Evolutionary conservation across 92 coral and sea anemone genomes (phyloP).

Genomic region (Micromussa lordhowensis): DNA sequence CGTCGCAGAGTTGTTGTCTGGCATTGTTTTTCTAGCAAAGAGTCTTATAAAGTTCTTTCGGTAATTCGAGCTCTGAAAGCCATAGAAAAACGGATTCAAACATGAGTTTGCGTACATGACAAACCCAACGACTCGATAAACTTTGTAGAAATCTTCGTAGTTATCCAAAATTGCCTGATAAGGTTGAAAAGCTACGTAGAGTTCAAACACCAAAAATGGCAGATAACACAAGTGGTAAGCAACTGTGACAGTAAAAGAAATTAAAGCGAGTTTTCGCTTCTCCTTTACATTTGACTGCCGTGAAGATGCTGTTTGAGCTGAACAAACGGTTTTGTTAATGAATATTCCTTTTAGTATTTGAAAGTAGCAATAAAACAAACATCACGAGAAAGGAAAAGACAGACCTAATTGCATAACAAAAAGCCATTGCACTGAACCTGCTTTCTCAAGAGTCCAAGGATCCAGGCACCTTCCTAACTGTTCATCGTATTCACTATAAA

Average conservation of each 20-base stretch:
- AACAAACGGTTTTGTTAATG: constrained; percentile 19
- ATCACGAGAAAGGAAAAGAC: background rate
- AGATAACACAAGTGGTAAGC: constrained; percentile 39
- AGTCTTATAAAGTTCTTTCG: constrained; percentile 13
- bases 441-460: constrained; percentile 49
- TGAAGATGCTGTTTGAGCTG: background rate
- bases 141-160: constrained; percentile 32
- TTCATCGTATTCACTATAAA: constrained; percentile 34
- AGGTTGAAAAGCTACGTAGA: constrained; percentile 26
- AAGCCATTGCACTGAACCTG: background rate
- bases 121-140: constrained; percentile 38
- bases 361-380: constrained; percentile 36
- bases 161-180: constrained; percentile 7
- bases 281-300: background rate
- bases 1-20: background rate
- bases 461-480: constrained; percentile 35
- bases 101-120: constrained; percentile 38
- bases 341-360: constrained; percentile 30
- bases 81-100: constrained; percentile 47
- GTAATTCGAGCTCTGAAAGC: constrained; percentile 48
- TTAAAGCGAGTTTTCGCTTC: constrained; percentile 36
- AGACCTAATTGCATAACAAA: background rate
- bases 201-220: constrained; percentile 39
- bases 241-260: constrained; percentile 37
- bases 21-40: background rate